Percentiles rank a stretch among this genome's conserved stretches.
phyloP scores from a whole-genome alignment of 2,888 invertebrate species.

The Ypsolopha sequella region DNA sequence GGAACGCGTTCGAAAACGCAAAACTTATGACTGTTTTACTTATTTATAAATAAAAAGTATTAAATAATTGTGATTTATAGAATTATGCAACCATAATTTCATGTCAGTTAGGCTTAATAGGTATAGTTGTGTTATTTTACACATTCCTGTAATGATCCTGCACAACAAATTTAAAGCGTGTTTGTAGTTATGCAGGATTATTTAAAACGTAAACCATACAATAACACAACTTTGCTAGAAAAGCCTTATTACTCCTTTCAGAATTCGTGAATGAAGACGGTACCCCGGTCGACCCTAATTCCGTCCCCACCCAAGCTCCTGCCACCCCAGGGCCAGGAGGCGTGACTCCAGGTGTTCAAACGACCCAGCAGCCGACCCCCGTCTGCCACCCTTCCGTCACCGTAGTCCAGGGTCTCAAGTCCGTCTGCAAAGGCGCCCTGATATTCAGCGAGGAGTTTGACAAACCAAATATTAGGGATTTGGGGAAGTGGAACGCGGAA shows the following conservation, averaged over 20 bases:
- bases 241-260: conserved; percentile 24
- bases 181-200: no score
- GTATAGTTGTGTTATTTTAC: no score
- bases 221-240: no score
- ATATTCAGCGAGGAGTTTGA: conserved; percentile 74
- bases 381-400: conserved; percentile 30
- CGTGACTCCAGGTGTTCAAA: background rate
- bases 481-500: conserved; percentile 60
- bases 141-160: no score
- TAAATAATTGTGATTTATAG: no score
- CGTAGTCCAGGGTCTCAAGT: conserved; percentile 24
- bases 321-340: background rate
- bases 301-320: conserved; percentile 3
- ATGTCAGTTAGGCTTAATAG: no score
- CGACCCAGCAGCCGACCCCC: conserved; percentile 12
- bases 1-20: no score
- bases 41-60: no score
- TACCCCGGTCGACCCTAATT: conserved; percentile 20
- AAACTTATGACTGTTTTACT: no score
- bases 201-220: no score
- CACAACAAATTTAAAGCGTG: no score
- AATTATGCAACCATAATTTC: no score
- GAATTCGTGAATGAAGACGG: conserved; percentile 48
- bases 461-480: conserved; percentile 26
- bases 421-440: conserved; percentile 61